These are phyloP conservation scores for Pipa parva DNA, from an alignment of 2,113 vertebrate genomes.

Conservation along the genomic window DNA sequence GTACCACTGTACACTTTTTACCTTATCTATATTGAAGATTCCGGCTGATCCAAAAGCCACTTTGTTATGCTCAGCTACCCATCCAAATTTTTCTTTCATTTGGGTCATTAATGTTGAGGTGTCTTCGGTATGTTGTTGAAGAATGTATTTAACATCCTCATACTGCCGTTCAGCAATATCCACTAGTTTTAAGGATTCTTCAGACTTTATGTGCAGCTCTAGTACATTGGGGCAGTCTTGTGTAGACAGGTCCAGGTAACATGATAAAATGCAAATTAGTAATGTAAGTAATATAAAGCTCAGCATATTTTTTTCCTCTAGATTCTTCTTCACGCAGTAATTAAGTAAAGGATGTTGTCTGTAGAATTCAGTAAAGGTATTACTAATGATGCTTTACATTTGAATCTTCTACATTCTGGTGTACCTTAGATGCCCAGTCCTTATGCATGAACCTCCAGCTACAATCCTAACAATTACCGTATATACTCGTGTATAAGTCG, in stretches of 20 bases:
- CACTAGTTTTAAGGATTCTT: constrained; percentile 73
- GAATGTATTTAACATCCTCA: constrained; percentile 72
- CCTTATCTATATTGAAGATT: constrained; percentile 71
- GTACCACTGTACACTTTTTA: too few species aligned
- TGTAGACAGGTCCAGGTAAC: not conserved
- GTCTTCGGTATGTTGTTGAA: constrained; percentile 75
- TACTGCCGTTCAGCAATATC: constrained; percentile 77
- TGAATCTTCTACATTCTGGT: too few species aligned
- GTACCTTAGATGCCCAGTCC: too few species aligned
- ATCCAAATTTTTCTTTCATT: constrained; percentile 78
- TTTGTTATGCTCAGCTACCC: constrained; percentile 74
- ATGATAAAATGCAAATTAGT: not conserved
- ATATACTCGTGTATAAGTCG: too few species aligned
- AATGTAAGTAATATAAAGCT: constrained; percentile 24
- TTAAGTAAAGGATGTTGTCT: not conserved
- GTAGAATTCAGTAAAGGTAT: too few species aligned
- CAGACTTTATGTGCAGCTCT: constrained; percentile 74
- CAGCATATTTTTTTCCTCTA: not conserved
- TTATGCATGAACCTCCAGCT: too few species aligned
- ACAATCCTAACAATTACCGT: too few species aligned
- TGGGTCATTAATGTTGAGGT: constrained; percentile 67
- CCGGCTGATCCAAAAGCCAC: constrained; percentile 48
- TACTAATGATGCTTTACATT: too few species aligned
- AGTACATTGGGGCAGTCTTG: constrained; percentile 75
- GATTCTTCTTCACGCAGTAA: not conserved